Base-by-base conservation (phyloP, 2,113 vertebrate genomes). In the Orcinus orca region DNA sequence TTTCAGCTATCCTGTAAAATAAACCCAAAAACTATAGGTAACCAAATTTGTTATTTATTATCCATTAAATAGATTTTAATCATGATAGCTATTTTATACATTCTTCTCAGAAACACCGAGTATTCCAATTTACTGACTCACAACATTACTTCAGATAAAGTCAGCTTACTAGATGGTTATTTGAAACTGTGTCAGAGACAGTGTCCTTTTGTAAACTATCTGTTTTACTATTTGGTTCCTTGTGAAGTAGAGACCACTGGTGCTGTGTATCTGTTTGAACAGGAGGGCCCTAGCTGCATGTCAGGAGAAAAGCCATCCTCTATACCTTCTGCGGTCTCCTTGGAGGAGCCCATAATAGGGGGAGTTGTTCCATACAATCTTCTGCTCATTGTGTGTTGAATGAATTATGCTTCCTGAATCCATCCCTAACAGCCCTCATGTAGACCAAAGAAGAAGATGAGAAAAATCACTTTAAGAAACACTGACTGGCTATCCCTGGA, bases 1-100 rank as follows among this genome's bases (percentile, higher is more conserved):
- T 97, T 93, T 98, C 98, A 53, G 99, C 99, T 98, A 99, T 99
- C 97, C 99, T 99, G 98, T 95, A 97, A 98, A 98, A 98, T 10
- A 98, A 97, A 60, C 0, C 97, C 97, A 1, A 93, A 79, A 94
- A 88, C 6, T 53, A 4, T 14, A 80, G 80, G 12, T 85, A 50
- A 90, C 26, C 65, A 88, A 36, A 68, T 62, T 12, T 93, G 53
- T 74, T 50, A 80, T 67, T 80, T 38, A 55, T 58, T 76, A 85
- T 20, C 33, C 15, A 44, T 7, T 31, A 73, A 50, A 50, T 13
- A 80, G 38, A 71, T 74, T 74, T 88, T 55, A 70, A 67, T 60
- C 26, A 3, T 10, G n/a, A 76, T 15, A 50, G 23, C 58, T 29
- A 13, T 36, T 81, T 79, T 29, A 67, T 11, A 18, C 38, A 29